phyloP scores from a whole-genome alignment of 2,113 vertebrate genomes.

The Nycticorax nycticorax region DNA sequence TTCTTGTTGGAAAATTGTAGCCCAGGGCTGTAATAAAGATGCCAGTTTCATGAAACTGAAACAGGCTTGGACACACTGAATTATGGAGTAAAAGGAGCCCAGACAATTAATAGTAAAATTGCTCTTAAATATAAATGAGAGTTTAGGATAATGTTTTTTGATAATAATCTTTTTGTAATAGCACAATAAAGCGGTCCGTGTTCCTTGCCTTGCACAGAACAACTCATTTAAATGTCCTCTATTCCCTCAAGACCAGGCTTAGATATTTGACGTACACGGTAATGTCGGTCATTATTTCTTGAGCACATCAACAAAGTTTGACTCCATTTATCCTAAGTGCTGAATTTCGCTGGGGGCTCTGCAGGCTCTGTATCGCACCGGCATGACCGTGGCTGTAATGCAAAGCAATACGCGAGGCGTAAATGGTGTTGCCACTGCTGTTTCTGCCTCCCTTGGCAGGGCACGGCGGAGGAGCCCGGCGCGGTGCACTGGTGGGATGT shows the following conservation, averaged over 20 bases:
- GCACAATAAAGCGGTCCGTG: neutral
- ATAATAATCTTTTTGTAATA: constrained; percentile 49
- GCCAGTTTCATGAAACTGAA: constrained; percentile 62
- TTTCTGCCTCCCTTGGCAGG: neutral
- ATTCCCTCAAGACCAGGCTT: constrained; percentile 15
- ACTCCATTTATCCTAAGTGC: constrained; percentile 4
- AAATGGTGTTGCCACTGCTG: neutral
- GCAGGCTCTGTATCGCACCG: neutral
- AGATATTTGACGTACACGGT: neutral
- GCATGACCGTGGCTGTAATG: neutral
- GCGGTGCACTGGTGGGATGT: accelerated
- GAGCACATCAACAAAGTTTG: neutral
- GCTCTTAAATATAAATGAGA: constrained; percentile 70
- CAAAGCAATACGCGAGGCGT: neutral
- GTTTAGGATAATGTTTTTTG: constrained; percentile 61
- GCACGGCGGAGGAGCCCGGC: accelerated
- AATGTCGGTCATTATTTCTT: constrained; percentile 29
- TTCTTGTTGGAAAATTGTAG: constrained; percentile 50
- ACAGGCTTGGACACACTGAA: constrained; percentile 41
- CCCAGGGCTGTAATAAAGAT: constrained; percentile 69
- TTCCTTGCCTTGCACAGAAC: neutral
- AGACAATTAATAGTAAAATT: constrained; percentile 66
- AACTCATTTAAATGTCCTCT: constrained; percentile 40
- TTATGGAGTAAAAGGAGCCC: constrained; percentile 57
- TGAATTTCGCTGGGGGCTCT: constrained; percentile 20